A percentile compares a stretch with the other conserved stretches of the same genome.
Evolutionary conservation across 2,797 vertebrate genomes (phyloP).

Genomic region (Trachops cirrhosus): DNA sequence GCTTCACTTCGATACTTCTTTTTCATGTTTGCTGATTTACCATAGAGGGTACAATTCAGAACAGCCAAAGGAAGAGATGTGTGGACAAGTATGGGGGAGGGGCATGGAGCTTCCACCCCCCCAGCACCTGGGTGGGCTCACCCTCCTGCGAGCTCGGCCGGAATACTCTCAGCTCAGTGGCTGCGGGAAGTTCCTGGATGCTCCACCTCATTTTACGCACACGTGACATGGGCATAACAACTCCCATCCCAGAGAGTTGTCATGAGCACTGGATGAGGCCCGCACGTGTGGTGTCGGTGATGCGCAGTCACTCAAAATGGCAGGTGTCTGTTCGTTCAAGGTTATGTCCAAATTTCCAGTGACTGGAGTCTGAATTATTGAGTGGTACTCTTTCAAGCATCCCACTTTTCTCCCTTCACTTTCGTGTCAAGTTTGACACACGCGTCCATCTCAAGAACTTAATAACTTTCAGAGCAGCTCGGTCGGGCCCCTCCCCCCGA

Average conservation of each 20-base stretch:
- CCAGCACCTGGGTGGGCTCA: neutral
- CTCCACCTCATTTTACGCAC: neutral
- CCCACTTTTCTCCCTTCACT: neutral
- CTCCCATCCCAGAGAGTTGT: neutral
- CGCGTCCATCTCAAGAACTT: neutral
- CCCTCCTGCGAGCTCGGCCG: too few relatives aligned
- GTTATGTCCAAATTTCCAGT: neutral
- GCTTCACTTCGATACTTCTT: neutral
- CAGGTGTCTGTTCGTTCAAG: neutral
- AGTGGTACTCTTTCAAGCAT: neutral
- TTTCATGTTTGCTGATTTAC: neutral
- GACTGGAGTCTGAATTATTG: neutral
- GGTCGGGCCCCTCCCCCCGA: fast-evolving
- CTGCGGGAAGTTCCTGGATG: neutral
- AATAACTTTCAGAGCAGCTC: neutral
- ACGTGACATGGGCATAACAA: neutral
- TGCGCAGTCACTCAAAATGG: fast-evolving
- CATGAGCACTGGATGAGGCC: neutral
- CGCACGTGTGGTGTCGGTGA: fast-evolving
- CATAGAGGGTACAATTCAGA: neutral
- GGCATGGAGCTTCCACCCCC: fast-evolving
- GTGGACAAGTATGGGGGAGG: neutral
- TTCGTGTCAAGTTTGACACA: neutral
- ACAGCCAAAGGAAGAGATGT: neutral
- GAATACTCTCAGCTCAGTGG: neutral